phyloP scores from a whole-genome alignment of 92 coral and sea anemone genomes.

The Paragorgia papillata region DNA sequence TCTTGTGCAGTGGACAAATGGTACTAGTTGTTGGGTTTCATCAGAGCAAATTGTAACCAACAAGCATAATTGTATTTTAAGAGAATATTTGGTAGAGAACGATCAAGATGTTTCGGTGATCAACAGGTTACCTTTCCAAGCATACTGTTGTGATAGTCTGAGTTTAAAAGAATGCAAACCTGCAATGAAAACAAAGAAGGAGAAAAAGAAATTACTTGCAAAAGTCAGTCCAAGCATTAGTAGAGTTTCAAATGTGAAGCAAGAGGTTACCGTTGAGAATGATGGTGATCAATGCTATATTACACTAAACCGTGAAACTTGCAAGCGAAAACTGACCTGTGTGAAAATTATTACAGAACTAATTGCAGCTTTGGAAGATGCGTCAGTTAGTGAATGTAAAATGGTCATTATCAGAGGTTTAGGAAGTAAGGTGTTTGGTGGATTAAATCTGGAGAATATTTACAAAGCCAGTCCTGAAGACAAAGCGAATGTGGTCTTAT shows the following conservation, averaged over 20 bases:
- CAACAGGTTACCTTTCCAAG: constrained; percentile 79
- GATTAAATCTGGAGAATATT: constrained; percentile 76
- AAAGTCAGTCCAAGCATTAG: constrained; percentile 42
- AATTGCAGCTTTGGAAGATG: constrained; percentile 93
- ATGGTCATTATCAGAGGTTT: constrained; percentile 88
- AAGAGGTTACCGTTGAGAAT: constrained; percentile 80
- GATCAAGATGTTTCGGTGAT: constrained; percentile 74
- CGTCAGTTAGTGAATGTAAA: constrained; percentile 76
- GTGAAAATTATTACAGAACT: constrained; percentile 82
- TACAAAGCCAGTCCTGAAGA: constrained; percentile 57
- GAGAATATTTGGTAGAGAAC: constrained; percentile 75
- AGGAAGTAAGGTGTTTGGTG: constrained; percentile 86
- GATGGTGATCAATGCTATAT: constrained; percentile 73
- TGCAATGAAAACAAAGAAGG: constrained; percentile 40
- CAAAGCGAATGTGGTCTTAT: constrained; percentile 69
- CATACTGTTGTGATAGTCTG: constrained; percentile 84
- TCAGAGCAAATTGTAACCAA: constrained; percentile 79
- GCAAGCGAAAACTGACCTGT: constrained; percentile 78
- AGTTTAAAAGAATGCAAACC: constrained; percentile 51
- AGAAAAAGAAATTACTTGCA: constrained; percentile 25
- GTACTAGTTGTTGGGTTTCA: constrained; percentile 96
- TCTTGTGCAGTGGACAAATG: constrained; percentile 96
- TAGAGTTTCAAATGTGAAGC: constrained; percentile 30
- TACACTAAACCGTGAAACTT: constrained; percentile 71
- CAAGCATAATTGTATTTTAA: constrained; percentile 68